A percentile compares a stretch with the other conserved stretches of the same genome.
Evolutionary conservation across 2,113 vertebrate genomes (phyloP).

Genomic region (Haplochromis burtoni): DNA sequence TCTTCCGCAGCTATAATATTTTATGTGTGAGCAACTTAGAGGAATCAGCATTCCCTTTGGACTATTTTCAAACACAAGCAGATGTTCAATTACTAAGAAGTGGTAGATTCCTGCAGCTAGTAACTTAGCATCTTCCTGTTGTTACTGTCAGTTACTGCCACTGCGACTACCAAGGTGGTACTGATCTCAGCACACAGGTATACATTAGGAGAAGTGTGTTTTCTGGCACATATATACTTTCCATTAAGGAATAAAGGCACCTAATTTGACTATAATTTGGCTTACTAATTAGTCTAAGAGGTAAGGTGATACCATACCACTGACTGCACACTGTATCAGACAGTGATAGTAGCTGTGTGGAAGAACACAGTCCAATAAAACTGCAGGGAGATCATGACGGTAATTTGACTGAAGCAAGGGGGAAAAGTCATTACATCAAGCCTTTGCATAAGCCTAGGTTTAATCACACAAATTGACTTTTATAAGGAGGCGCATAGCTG

Average conservation of each 20-base stretch:
- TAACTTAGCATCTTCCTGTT: background rate
- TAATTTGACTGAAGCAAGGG: conserved; percentile 50
- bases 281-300: background rate
- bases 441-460: conserved; percentile 43
- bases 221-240: background rate
- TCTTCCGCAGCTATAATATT: conserved; percentile 34
- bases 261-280: background rate
- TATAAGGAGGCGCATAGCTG: conserved; percentile 43
- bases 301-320: background rate
- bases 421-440: conserved; percentile 58
- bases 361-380: conserved; percentile 48
- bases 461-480: conserved; percentile 71
- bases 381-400: conserved; percentile 39
- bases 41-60: conserved; percentile 36
- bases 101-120: conserved; percentile 10
- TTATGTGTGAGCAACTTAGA: conserved; percentile 33
- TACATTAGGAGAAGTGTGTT: background rate
- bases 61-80: conserved; percentile 41
- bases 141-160: conserved; percentile 8
- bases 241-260: background rate
- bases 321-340: background rate
- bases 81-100: conserved; percentile 54
- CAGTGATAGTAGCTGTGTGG: background rate
- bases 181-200: background rate
- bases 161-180: background rate